A percentile compares a stretch with the other conserved stretches of the same genome.
Conservation (phyloP, 2,797 vertebrate species). For the Lepus oiostolus region DNA sequence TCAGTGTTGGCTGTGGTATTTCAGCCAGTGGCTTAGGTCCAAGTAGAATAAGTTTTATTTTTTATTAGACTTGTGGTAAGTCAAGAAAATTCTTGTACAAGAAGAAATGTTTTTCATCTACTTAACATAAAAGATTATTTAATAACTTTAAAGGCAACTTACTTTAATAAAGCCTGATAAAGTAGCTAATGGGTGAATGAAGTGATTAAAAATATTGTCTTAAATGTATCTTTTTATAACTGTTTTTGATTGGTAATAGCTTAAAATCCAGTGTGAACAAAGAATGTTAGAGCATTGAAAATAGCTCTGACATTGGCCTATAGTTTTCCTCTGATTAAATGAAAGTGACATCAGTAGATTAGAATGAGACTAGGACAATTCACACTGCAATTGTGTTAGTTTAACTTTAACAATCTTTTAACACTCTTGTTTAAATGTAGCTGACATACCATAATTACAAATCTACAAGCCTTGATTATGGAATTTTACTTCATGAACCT, state of each 20-base stretch:
- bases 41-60: slow-evolving; percentile 58
- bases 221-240: slow-evolving; percentile 81
- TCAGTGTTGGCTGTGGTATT: slow-evolving; percentile 54
- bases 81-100: slow-evolving; percentile 49
- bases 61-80: slow-evolving; percentile 69
- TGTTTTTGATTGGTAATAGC: slow-evolving; percentile 84
- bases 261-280: slow-evolving; percentile 89
- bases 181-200: slow-evolving; percentile 71
- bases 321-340: slow-evolving; percentile 93
- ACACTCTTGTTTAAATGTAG: slow-evolving; percentile 96
- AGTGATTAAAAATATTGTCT: slow-evolving; percentile 77
- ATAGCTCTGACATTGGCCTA: slow-evolving; percentile 90
- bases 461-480: slow-evolving; percentile 96
- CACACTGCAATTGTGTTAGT: slow-evolving; percentile 97
- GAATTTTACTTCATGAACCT: slow-evolving; percentile 95
- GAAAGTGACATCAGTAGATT: slow-evolving; percentile 97
- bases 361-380: slow-evolving; percentile 97
- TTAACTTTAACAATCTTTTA: slow-evolving; percentile 95
- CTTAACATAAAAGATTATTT: slow-evolving; percentile 63
- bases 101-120: slow-evolving; percentile 64
- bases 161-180: slow-evolving; percentile 68
- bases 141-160: slow-evolving; percentile 69
- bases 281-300: slow-evolving; percentile 91
- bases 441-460: slow-evolving; percentile 96
- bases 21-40: slow-evolving; percentile 24